These are phyloP conservation scores for Mesorhabditis spiculigera DNA, from an alignment of 2,888 invertebrate genomes.

Conservation along the genomic window DNA sequence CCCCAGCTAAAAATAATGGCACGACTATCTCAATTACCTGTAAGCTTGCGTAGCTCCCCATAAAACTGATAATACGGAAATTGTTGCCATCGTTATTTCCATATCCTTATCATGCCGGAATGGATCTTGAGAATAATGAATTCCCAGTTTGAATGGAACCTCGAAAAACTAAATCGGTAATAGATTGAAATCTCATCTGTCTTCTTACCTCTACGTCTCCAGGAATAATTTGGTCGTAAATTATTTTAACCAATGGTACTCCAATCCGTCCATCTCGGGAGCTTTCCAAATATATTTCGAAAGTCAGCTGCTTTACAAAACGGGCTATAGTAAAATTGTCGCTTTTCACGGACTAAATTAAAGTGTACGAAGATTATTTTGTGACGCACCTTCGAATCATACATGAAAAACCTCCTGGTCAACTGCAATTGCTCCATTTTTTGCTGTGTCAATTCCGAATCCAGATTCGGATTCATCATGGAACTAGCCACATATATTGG, in stretches of 20 bases:
- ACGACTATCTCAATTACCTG: constrained; percentile 21
- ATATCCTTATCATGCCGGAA: constrained; percentile 56
- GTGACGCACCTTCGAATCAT: not conserved
- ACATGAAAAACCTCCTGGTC: not conserved
- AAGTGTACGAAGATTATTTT: not conserved
- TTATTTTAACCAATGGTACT: not conserved
- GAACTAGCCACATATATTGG: not conserved
- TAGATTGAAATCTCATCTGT: not conserved
- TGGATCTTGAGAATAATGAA: constrained; percentile 57
- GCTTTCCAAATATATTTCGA: not conserved
- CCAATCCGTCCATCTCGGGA: not conserved
- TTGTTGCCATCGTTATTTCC: constrained; percentile 66
- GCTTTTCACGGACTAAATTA: not conserved
- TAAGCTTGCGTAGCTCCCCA: constrained; percentile 69
- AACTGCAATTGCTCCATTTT: not conserved
- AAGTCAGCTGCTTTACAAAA: not conserved
- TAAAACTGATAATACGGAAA: constrained; percentile 66
- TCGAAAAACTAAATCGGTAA: not conserved
- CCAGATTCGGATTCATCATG: not conserved
- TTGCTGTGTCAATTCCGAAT: not conserved
- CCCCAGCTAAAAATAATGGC: constrained; percentile 67
- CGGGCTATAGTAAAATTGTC: not conserved
- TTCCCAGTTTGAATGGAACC: constrained; percentile 16
- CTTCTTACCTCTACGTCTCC: not conserved
- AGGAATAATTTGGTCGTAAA: not conserved